Percentiles rank a stretch among this genome's conserved stretches.
phyloP scores from a whole-genome alignment of 2,888 invertebrate genomes.

The Pollenia amentaria region DNA sequence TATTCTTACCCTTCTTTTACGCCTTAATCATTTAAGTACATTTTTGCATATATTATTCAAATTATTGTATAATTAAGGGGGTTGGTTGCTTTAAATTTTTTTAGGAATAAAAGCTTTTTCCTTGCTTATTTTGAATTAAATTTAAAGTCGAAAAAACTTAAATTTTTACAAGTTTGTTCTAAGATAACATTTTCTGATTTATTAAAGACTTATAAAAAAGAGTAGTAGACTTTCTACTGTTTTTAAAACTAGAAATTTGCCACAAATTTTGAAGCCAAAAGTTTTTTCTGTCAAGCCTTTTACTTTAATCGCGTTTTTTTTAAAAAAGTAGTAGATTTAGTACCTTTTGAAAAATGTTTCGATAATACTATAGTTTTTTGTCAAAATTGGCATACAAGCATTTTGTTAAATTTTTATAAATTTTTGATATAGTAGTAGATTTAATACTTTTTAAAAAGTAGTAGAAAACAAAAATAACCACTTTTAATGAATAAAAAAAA shows the following conservation, averaged over 20 bases:
- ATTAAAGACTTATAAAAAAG: not conserved
- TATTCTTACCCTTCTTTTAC: constrained; percentile 4
- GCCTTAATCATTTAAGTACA: constrained; percentile 30
- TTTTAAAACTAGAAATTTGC: not conserved
- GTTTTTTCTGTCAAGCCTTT: not conserved
- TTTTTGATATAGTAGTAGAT: too few relatives aligned
- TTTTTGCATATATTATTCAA: constrained; percentile 50
- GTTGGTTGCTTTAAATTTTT: constrained; percentile 11
- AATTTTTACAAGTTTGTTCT: not conserved
- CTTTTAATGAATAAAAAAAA: too few relatives aligned
- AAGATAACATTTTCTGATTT: not conserved
- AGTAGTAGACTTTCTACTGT: constrained; percentile 8
- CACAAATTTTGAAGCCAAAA: too few relatives aligned
- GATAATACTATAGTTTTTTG: too few relatives aligned
- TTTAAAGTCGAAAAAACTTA: not conserved
- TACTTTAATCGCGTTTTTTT: not conserved
- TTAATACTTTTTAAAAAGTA: too few relatives aligned
- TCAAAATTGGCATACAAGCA: too few relatives aligned
- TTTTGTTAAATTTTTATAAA: too few relatives aligned
- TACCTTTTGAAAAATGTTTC: not conserved
- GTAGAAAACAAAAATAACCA: too few relatives aligned
- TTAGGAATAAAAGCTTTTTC: not conserved
- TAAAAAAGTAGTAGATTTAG: not conserved
- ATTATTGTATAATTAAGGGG: constrained; percentile 52
- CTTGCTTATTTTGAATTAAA: not conserved